phyloP scores from a whole-genome alignment of 1,140 invertebrate species.

The Venturia canescens region DNA sequence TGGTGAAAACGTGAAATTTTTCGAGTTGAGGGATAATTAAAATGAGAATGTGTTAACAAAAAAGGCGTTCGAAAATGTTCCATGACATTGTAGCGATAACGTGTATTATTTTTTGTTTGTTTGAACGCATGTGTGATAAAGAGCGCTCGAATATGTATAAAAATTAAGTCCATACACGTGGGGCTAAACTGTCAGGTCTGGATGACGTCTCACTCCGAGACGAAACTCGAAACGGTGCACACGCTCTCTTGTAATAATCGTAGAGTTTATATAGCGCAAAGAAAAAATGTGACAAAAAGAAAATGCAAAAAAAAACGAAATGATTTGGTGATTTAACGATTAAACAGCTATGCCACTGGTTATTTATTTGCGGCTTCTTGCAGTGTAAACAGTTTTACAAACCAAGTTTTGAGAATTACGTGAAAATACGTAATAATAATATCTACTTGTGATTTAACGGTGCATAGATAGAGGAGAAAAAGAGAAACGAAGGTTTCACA shows the following conservation, averaged over 20 bases:
- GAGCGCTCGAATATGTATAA: conserved; percentile 50
- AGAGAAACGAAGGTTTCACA: no score
- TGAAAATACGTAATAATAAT: conserved; percentile 18
- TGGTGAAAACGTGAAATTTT: neutral
- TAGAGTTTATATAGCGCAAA: conserved; percentile 49
- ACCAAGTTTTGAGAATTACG: conserved; percentile 36
- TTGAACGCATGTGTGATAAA: conserved; percentile 50
- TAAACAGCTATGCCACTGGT: conserved; percentile 55
- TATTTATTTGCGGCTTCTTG: conserved; percentile 55
- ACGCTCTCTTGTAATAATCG: conserved; percentile 15
- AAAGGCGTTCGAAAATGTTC: conserved; percentile 61
- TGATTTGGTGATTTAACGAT: conserved; percentile 14
- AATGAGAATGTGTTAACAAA: conserved; percentile 52
- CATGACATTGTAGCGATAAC: conserved; percentile 69
- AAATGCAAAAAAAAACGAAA: conserved; percentile 39
- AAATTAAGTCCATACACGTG: conserved; percentile 37
- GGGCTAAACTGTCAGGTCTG: neutral
- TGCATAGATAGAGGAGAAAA: conserved; percentile 37
- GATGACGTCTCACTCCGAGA: conserved; percentile 8
- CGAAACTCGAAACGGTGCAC: conserved; percentile 20
- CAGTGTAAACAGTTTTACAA: conserved; percentile 56
- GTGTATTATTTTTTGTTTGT: conserved; percentile 52
- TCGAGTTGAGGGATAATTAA: conserved; percentile 34
- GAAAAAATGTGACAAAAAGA: conserved; percentile 46
- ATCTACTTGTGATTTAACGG: conserved; percentile 43